Evolutionary conservation across 2,888 invertebrate genomes (phyloP).

Genomic region (Lumbricus terrestris): DNA sequence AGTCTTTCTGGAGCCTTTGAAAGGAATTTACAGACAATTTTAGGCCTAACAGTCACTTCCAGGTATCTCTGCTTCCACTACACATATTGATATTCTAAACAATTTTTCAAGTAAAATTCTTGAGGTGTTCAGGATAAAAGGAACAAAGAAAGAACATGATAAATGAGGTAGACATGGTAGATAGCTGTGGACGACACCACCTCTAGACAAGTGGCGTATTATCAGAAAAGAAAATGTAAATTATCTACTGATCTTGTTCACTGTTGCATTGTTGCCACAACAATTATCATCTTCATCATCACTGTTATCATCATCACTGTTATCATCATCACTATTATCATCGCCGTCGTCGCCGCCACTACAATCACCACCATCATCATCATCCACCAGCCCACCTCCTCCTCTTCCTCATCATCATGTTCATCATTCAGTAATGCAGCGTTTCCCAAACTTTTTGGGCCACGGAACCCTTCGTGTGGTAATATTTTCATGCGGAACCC

Average conservation of each 20-base stretch:
- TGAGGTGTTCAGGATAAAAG: too few relatives aligned
- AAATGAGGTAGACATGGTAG: slow-evolving; percentile 3
- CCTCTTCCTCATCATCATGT: background rate
- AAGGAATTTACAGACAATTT: background rate
- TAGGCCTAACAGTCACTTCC: background rate
- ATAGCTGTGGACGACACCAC: background rate
- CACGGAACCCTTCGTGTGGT: too few relatives aligned
- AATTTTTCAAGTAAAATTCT: background rate
- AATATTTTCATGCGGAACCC: too few relatives aligned
- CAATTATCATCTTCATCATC: too few relatives aligned
- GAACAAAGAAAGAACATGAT: background rate
- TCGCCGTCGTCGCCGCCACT: background rate
- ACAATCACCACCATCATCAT: background rate
- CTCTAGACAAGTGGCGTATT: too few relatives aligned
- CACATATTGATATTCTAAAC: background rate
- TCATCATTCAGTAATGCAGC: background rate
- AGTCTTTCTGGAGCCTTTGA: background rate
- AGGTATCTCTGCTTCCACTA: background rate
- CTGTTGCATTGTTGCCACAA: background rate
- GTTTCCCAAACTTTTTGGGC: too few relatives aligned
- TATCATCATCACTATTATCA: background rate
- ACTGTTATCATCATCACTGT: too few relatives aligned
- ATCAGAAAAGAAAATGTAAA: background rate
- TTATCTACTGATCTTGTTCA: too few relatives aligned
- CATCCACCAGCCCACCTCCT: too few relatives aligned